These are phyloP conservation scores for Hiodon alosoides DNA, from an alignment of 2,113 vertebrate genomes.

Conservation along the genomic window DNA sequence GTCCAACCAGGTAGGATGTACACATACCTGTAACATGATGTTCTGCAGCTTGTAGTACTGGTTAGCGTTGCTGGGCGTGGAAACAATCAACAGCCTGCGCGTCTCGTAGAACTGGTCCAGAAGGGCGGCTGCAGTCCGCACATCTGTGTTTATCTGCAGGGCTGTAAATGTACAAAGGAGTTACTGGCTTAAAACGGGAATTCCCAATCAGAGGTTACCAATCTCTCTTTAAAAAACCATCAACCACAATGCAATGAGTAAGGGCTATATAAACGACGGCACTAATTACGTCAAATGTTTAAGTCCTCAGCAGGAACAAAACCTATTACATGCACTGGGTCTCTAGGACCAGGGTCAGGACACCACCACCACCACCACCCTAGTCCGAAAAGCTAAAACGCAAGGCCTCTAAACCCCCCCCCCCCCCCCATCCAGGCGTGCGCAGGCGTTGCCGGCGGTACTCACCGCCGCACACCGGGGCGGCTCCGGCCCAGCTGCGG, in stretches of 20 bases:
- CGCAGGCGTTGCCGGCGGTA: constrained; percentile 18
- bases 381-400: too few relatives aligned
- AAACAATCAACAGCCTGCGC: constrained; percentile 81
- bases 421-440: too few relatives aligned
- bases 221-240: too few relatives aligned
- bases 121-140: constrained; percentile 72
- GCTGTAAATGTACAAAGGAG: constrained; percentile 52
- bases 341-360: too few relatives aligned
- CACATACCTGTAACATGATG: constrained; percentile 81
- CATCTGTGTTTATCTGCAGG: constrained; percentile 77
- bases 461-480: constrained; percentile 75
- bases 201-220: too few relatives aligned
- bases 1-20: neutral
- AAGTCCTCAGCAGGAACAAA: too few relatives aligned
- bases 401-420: too few relatives aligned
- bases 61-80: constrained; percentile 73
- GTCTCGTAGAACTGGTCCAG: constrained; percentile 92
- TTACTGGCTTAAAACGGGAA: neutral
- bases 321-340: too few relatives aligned
- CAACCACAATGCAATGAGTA: too few relatives aligned
- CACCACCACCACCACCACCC: too few relatives aligned
- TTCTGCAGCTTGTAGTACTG: constrained; percentile 85
- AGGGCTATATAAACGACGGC: too few relatives aligned
- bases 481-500: constrained; percentile 74
- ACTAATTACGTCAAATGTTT: too few relatives aligned